phyloP scores from a whole-genome alignment of 2,113 vertebrate genomes.

The Entosphenus tridentatus region DNA sequence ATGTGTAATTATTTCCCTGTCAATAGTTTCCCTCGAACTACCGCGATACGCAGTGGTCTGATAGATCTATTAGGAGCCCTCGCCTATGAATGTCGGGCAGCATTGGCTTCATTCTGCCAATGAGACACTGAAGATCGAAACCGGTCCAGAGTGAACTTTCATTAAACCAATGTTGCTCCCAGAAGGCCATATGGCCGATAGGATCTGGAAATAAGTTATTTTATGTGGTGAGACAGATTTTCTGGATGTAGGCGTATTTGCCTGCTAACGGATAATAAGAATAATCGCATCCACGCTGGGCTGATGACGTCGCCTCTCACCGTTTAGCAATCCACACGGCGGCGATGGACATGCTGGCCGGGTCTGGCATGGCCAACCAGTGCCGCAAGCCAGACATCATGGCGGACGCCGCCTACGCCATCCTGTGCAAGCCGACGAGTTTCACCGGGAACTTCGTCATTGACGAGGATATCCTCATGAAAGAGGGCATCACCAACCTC shows the following conservation, averaged over 20 bases:
- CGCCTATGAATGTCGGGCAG: no score
- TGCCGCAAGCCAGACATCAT: slow-evolving; percentile 72
- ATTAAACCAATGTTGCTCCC: neutral
- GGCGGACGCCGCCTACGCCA: slow-evolving; percentile 69
- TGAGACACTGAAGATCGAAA: no score
- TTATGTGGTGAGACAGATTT: neutral
- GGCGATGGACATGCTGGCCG: slow-evolving; percentile 79
- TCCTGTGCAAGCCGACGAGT: slow-evolving; percentile 41
- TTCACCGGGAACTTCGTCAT: slow-evolving; percentile 75
- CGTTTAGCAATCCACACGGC: slow-evolving; percentile 52
- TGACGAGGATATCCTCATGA: slow-evolving; percentile 54
- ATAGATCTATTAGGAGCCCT: no score
- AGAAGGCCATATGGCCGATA: neutral
- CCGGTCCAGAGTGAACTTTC: neutral
- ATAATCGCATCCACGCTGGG: no score
- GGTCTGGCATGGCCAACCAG: slow-evolving; percentile 39
- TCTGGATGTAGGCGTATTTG: neutral
- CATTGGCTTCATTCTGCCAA: no score
- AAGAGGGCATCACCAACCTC: slow-evolving; percentile 52
- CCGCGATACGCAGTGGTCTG: no score
- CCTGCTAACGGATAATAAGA: no score
- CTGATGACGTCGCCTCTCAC: no score
- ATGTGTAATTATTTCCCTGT: no score
- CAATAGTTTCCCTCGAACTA: no score
- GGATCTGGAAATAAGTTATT: neutral